Base-by-base conservation (phyloP, 2,797 vertebrate genomes). In the Myotis findleyi region DNA sequence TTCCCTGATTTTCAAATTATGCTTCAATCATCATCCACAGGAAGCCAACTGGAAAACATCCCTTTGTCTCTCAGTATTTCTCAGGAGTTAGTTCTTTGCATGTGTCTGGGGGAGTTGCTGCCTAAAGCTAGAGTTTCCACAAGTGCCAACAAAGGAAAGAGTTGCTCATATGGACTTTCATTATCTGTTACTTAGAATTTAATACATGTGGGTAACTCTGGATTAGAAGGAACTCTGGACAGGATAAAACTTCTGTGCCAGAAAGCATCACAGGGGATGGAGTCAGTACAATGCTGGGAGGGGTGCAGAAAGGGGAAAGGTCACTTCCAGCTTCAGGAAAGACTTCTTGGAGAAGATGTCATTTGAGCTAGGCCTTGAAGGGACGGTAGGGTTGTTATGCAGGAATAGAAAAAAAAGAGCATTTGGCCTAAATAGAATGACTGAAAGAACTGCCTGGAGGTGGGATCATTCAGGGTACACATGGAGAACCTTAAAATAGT, bases 1-100 rank as follows among this genome's bases (percentile, higher is more conserved):
- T 36, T 92, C 49, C 69, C 55, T 87, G 36, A 55, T 90, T 90
- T 95, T 87, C 59, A 84, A 85, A 38, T 57, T 47, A 20, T 75
- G 47, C n/a, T 77, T 79, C 49, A 44, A 14, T 25, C 23, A 77
- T 7, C 33, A 86, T 77, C 41, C 38, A 79, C 18, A 53, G 8
- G 41, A 95, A 91, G 49, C 14, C 80, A 59, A 47, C 36, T 47
- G 41, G 69, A 25, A 95, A 93, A 44, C 13, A 69, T 41, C 27
- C 36, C 49, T 73, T 77, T 66, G 62, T 79, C 77, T 66, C 25
- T 27, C 21, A 27, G 47, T 36, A 66, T 41, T 68, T 84, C 30
- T 49, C 59, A 84, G 20, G 55, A 49, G 17, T 77, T 87, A 62
- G 59, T 57, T 82, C 62, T 57, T 87, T 77, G 13, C 23, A 59